phyloP scores from a whole-genome alignment of 2,888 invertebrate genomes.

The Rhopalosiphum nymphaeae region DNA sequence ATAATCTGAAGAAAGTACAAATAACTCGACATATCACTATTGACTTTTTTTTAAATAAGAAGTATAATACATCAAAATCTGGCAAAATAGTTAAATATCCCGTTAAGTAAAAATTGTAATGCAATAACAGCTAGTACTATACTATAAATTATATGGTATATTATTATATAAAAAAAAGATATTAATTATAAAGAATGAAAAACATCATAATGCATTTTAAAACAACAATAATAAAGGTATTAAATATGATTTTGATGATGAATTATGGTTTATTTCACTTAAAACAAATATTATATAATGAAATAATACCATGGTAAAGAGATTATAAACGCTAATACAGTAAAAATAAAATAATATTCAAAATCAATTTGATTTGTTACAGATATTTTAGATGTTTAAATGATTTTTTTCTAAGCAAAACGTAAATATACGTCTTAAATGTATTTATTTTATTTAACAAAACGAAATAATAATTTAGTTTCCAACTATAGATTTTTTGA shows the following conservation, averaged over 20 bases:
- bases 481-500: not conserved
- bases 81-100: not conserved
- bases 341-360: not conserved
- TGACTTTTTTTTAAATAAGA: not conserved
- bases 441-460: not conserved
- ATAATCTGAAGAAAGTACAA: not conserved
- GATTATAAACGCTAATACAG: not conserved
- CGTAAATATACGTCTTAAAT: not conserved
- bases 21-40: not conserved
- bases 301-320: not conserved
- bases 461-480: not conserved
- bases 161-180: not conserved
- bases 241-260: not conserved
- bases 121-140: not conserved
- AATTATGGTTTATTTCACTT: not conserved
- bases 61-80: not conserved
- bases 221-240: not conserved
- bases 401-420: not conserved
- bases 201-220: not conserved
- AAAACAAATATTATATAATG: not conserved
- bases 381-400: not conserved
- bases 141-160: not conserved
- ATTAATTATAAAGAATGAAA: not conserved
- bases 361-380: not conserved
- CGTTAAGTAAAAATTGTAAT: not conserved